Evolutionary conservation across 1,140 invertebrate species (phyloP).

Genomic region (Drosophila rufa): DNA sequence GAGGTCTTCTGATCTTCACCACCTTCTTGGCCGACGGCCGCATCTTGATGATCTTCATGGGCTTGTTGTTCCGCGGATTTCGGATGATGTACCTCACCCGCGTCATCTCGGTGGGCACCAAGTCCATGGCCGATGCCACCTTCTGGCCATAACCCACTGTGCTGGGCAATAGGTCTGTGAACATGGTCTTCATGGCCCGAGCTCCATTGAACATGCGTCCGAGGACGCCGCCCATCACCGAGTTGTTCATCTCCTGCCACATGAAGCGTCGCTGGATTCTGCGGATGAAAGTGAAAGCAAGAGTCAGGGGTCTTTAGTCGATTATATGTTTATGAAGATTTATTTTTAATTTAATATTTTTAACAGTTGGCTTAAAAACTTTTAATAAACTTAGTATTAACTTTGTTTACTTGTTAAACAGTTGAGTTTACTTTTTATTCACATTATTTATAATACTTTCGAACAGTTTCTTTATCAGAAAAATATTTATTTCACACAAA

Average conservation of each 20-base stretch:
- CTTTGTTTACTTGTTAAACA: background rate
- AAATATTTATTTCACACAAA: background rate
- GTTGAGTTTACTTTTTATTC: background rate
- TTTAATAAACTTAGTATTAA: background rate
- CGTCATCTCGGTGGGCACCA: slow-evolving; percentile 76
- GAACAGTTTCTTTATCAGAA: too few species aligned
- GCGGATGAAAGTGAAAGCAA: slow-evolving; percentile 9
- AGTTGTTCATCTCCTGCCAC: slow-evolving; percentile 82
- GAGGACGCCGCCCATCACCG: slow-evolving; percentile 68
- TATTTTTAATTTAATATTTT: too few species aligned
- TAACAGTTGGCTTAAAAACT: background rate
- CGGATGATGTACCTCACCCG: slow-evolving; percentile 75
- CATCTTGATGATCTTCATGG: slow-evolving; percentile 78
- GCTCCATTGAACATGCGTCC: slow-evolving; percentile 68
- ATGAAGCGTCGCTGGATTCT: slow-evolving; percentile 81
- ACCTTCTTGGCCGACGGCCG: slow-evolving; percentile 69
- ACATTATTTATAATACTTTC: background rate
- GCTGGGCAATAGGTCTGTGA: slow-evolving; percentile 66
- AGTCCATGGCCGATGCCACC: slow-evolving; percentile 47
- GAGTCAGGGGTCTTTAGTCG: background rate
- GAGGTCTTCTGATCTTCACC: slow-evolving; percentile 56
- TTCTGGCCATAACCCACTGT: slow-evolving; percentile 43
- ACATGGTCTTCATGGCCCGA: slow-evolving; percentile 67
- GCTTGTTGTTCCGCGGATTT: slow-evolving; percentile 75
- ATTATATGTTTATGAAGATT: background rate